Evolutionary conservation across 2,888 invertebrate genomes (phyloP), one percentile per base, ranked within the genome.

Genomic region (Neoitamus cyanurus): DNA sequence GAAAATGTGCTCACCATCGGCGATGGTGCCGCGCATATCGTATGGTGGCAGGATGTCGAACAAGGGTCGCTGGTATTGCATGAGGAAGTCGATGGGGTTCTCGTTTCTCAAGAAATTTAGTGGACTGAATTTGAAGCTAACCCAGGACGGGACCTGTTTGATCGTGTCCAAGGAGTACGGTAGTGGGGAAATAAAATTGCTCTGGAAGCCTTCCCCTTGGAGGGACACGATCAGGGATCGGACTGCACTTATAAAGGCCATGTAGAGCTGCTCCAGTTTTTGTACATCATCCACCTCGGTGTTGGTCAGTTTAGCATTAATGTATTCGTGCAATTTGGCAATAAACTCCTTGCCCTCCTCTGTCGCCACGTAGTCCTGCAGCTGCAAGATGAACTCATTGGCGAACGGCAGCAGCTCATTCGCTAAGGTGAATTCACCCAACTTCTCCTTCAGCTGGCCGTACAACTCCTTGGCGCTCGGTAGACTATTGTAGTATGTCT

Each of bases 1-100:
- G 91, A 97, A 95, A 90, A 97, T 94, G 91, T 97, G 96, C 88
- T 96, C 95, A 1, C 96, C 96, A 89, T 97, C 96, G 11, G 95
- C 92, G 3, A 97, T 90, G 46, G 94, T 93, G 7, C 95, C 97
- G 77, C 93, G 92, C 85, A 95, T 95, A 94, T 92, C 42, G 89
- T 94, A 94, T 28, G 96, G 94, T 86, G 94, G 94, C 37, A 95
- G 88, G 87, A 94, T 92, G 70, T 94, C 93, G 0, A 92, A 88
- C 0, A 93, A 92, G 0, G 92, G 93, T 88, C 93, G 92, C 9
- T 58, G 20, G 91, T 93, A 94, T 0, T 94, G 91, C 1, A 88
- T 75, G 25, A 86, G 87, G 6, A 75, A 92, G 3, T 91, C 85
- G 0, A 93, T 88, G n/a, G 92, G 91, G 0, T 94, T 93, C 28